Base-by-base conservation (phyloP, 2,113 vertebrate genomes). In the Paracanthobrama guichenoti region DNA sequence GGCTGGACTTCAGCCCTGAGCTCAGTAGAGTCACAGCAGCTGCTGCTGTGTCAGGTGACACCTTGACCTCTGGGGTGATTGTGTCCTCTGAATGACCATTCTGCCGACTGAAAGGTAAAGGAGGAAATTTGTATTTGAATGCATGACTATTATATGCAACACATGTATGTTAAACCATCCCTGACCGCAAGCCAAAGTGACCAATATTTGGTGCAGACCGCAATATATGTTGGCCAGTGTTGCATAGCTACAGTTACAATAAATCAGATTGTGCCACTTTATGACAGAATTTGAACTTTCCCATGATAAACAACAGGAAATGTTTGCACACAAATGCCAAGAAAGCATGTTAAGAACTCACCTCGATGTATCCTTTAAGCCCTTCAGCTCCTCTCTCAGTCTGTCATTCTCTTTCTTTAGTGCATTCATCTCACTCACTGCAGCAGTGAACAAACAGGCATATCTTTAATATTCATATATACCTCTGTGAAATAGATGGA, bases 321-420 rank as follows among this genome's bases (percentile, higher is more conserved):
- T 20, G 5, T 20, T 13, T 28, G 24, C 18, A 46, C 44, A 57
- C 71, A 50, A 8, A 26, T 67, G 31, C 8, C 13, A 75, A 77
- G 10, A 1, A 44, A 26, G 7, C 7, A 10, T 55, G 14, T 28
- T 10, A 35, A 5, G 18, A 2, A 92, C 94, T 94, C 55, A 95
- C 94, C 91, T 85, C 1, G 89, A 71, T 0, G 62, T 74, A 46
- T 88, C 77, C 84, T 84, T 86, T 8, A 94, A 74, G 50, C 4
- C 88, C 26, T 87, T 87, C 9, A 92, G 48, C 35, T 94, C 93
- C 3, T 93, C 93, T 79, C 79, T 91, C 0, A 95, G 89, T 55
- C 62, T 90, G 28, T 87, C 90, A 86, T 95, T 95, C 39, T 94
- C 93, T 85, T 90, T 94, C 69, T 90, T 93, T 24, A 94, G 57